phyloP scores from a whole-genome alignment of 2,113 vertebrate species.

The Cyprinodon variegatus region DNA sequence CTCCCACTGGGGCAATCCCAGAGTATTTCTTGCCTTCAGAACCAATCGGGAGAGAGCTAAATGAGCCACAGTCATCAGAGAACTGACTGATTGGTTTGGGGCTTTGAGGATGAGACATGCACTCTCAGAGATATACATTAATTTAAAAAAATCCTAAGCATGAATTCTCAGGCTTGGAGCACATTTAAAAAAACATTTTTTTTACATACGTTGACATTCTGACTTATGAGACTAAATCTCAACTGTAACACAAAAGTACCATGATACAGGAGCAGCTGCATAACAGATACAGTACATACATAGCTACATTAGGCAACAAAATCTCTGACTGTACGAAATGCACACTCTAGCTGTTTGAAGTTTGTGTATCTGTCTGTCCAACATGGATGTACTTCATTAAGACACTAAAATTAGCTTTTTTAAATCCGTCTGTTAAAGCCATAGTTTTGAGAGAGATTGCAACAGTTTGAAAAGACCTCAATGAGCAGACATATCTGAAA shows the following conservation, averaged over 20 bases:
- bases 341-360: slow-evolving; percentile 8
- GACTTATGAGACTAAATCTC: slow-evolving; percentile 22
- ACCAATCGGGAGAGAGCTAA: slow-evolving; percentile 67
- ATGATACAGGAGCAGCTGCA: slow-evolving; percentile 12
- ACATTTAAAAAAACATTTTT: slow-evolving; percentile 36
- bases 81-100: slow-evolving; percentile 73
- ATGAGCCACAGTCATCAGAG: slow-evolving; percentile 71
- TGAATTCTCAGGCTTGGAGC: slow-evolving; percentile 35
- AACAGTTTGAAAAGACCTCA: neutral
- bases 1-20: slow-evolving; percentile 71
- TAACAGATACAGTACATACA: slow-evolving; percentile 8
- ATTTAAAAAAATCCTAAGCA: slow-evolving; percentile 34
- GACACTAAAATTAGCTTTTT: too few species aligned
- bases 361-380: neutral
- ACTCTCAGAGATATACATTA: slow-evolving; percentile 51
- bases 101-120: slow-evolving; percentile 61
- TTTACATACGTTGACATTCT: slow-evolving; percentile 34
- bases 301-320: neutral
- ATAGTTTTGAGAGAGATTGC: neutral
- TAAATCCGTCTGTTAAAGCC: too few species aligned
- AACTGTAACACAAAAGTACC: slow-evolving; percentile 32
- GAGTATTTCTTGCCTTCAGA: slow-evolving; percentile 63
- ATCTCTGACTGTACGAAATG: slow-evolving; percentile 10
- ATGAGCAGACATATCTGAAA: neutral
- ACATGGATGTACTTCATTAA: too few species aligned